Evolutionary conservation across 2,888 invertebrate species (phyloP), one percentile per base, ranked within the genome.

Genomic region (Galeruca laticollis): DNA sequence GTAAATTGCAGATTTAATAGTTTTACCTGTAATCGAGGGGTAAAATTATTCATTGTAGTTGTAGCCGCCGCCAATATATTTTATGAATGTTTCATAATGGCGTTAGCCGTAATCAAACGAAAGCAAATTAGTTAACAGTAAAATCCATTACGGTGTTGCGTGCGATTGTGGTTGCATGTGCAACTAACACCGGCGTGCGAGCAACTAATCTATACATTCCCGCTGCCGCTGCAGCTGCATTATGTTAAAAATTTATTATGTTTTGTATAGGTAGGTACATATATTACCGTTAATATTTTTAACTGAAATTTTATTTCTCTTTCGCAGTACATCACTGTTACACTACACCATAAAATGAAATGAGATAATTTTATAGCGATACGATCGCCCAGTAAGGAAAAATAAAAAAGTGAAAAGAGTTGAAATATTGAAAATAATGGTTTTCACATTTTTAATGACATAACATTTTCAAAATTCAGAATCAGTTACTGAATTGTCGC

Each of bases 131-230:
- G 59, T 66, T 66, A 37, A 51, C 66, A 66, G 57, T 15, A 59
- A 66, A 59, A 51, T 66, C 66, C 59, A 66, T 59, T 66, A 66
- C 33, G 37, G 51, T 15, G 10, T 59, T 60, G 66, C 66, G 66
- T 66, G 66, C 26, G 37, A 35, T 51, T 59, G 59, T 40, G 49
- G 59, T 66, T 66, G 66, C 66, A 66, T 66, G 66, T 57, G 15
- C 33, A 57, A 13, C 51, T 20, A 40, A 66, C 57, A 57, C 59
- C 20, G 51, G 66, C 66, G 37, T 66, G 59, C 49, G 21, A 33
- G 43, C 15, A 21, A 26, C 15, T 59, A 59, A 66, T 59, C 59
- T 40, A 37, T 51, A 35, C 47, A 60, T 59, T 65, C 10, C 49
- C 20, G 26, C 37, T 57, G 35, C 18, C 20, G 33, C 37, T 57